Conservation (phyloP, 2,888 invertebrate genomes). For the Drosophila barbarae region DNA sequence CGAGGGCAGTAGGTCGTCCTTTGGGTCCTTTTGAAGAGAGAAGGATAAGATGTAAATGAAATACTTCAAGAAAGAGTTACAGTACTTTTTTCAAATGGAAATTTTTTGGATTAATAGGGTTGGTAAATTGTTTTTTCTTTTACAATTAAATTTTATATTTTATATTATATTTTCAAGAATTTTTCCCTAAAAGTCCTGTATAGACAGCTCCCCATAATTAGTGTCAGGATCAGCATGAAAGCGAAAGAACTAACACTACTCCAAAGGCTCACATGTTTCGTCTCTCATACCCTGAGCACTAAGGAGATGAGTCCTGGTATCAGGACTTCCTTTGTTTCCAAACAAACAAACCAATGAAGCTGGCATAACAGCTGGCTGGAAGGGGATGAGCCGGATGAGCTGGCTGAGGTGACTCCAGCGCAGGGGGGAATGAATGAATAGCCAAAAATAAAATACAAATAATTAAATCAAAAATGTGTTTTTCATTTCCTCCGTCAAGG, state of each 20-base stretch:
- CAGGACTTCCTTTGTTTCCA: slow-evolving; percentile 3
- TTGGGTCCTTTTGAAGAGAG: background rate
- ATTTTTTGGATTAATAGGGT: no score
- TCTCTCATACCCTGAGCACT: background rate
- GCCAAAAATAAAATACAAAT: background rate
- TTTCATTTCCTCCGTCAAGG: slow-evolving; percentile 12
- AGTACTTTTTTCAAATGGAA: no score
- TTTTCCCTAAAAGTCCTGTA: no score
- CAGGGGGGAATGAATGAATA: background rate
- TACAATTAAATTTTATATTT: no score
- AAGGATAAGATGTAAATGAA: background rate
- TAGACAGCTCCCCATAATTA: background rate
- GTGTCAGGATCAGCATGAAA: background rate
- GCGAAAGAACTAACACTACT: background rate
- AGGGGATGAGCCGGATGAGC: slow-evolving; percentile 3
- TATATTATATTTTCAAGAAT: no score
- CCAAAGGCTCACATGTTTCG: background rate
- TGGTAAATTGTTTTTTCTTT: no score
- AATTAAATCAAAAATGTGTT: slow-evolving; percentile 31
- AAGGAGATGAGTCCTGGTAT: background rate
- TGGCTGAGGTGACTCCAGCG: background rate
- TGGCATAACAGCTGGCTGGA: background rate
- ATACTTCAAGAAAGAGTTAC: background rate
- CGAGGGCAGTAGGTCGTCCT: background rate
- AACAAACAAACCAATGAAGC: slow-evolving; percentile 5